phyloP scores from a whole-genome alignment of 2,797 vertebrate genomes.

The Pygocentrus nattereri region DNA sequence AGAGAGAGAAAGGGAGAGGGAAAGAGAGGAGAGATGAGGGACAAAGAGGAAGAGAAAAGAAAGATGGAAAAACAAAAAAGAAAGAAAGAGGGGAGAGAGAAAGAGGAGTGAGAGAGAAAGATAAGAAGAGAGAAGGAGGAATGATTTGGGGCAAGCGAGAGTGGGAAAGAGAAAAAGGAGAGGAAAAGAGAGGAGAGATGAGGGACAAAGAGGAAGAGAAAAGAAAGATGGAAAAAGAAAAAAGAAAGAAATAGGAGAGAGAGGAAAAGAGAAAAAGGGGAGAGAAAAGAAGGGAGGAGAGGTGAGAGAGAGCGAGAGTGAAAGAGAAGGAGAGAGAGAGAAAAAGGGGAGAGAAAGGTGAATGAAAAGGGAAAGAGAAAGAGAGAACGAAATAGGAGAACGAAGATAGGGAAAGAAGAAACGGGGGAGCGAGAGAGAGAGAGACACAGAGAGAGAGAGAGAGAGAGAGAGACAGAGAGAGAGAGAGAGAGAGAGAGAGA shows the following conservation, averaged over 20 bases:
- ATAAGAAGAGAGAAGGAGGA: no score
- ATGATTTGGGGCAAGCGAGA: not conserved
- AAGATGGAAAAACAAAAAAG: conserved; percentile 41
- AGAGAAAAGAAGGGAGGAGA: conserved; percentile 73
- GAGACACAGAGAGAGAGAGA: no score
- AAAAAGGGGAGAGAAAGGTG: not conserved
- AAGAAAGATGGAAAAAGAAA: conserved; percentile 67
- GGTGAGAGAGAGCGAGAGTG: not conserved
- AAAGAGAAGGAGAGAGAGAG: conserved; percentile 34
- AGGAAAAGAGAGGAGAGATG: conserved; percentile 25
- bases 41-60: not conserved
- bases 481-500: no score
- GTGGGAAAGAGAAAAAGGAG: conserved; percentile 13
- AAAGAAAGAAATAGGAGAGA: conserved; percentile 67
- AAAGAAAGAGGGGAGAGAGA: conserved; percentile 56
- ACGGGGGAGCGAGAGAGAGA: conserved; percentile 69
- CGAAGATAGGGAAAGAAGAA: conserved; percentile 64
- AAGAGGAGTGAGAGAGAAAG: no score
- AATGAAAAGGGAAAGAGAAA: conserved; percentile 33
- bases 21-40: no score
- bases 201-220: conserved; percentile 60
- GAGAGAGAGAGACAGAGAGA: conserved; percentile 12
- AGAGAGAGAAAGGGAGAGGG: conserved; percentile 37
- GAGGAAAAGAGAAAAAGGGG: no score
- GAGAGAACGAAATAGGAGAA: no score